Evolutionary conservation across 2,888 invertebrate genomes (phyloP).

Genomic region (Cryptus armator): DNA sequence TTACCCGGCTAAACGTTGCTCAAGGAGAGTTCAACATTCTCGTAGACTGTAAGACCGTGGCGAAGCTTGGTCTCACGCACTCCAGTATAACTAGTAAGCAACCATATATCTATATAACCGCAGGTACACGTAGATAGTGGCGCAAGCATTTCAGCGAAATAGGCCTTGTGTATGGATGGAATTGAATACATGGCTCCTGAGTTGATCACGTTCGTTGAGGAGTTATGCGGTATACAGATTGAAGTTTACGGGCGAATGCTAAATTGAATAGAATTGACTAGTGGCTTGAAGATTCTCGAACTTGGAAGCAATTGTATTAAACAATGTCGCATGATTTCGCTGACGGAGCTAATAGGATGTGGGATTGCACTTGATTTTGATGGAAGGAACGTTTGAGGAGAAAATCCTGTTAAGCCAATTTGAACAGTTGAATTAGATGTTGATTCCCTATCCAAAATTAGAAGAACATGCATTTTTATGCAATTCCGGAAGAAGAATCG

Average conservation of each 20-base stretch:
- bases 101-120: conserved; percentile 1
- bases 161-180: neutral
- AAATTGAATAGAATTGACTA: conserved; percentile 52
- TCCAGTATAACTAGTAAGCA: neutral
- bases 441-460: neutral
- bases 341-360: neutral
- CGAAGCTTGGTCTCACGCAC: conserved; percentile 25
- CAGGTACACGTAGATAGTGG: neutral
- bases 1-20: conserved; percentile 67
- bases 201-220: conserved; percentile 31
- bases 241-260: conserved; percentile 23
- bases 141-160: conserved; percentile 31
- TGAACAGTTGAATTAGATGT: too few species aligned
- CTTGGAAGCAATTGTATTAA: conserved; percentile 4
- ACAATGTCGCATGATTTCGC: conserved; percentile 27
- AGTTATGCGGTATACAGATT: conserved; percentile 26
- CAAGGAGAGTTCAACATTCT: conserved; percentile 49
- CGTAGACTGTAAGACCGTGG: conserved; percentile 56
- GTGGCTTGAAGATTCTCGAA: neutral
- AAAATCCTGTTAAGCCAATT: too few species aligned
- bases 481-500: neutral
- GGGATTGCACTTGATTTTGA: neutral
- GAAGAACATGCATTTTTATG: neutral
- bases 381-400: too few species aligned
- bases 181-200: conserved; percentile 35